These are phyloP conservation scores for Charanyca ferruginea DNA, from an alignment of 2,888 invertebrate species.

Conservation along the genomic window DNA sequence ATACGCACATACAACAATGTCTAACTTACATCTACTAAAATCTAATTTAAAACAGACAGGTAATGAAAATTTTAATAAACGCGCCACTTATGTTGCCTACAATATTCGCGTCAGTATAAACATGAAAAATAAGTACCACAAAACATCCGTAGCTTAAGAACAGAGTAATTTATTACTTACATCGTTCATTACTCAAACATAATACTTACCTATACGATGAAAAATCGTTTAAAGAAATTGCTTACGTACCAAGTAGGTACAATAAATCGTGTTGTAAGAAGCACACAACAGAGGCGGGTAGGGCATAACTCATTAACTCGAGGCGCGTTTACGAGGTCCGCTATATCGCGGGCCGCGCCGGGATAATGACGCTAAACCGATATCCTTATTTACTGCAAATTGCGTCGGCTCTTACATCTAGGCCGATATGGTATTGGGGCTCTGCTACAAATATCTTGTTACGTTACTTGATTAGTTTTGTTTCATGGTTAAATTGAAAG, in stretches of 20 bases:
- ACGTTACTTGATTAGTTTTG: conserved; percentile 70
- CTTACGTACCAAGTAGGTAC: conserved; percentile 68
- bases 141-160: conserved; percentile 59
- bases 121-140: conserved; percentile 59
- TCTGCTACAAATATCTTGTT: conserved; percentile 67
- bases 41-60: conserved; percentile 44
- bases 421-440: conserved; percentile 62
- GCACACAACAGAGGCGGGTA: conserved; percentile 64
- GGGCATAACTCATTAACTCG: conserved; percentile 72
- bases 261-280: conserved; percentile 76
- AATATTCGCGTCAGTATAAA: conserved; percentile 56
- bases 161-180: conserved; percentile 66
- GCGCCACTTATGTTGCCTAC: conserved; percentile 39
- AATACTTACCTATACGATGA: conserved; percentile 65
- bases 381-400: conserved; percentile 91
- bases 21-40: too few species aligned
- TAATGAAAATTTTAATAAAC: conserved; percentile 55
- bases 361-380: conserved; percentile 88
- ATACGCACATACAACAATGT: too few species aligned
- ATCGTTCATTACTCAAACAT: conserved; percentile 67
- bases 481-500: conserved; percentile 65
- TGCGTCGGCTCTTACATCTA: conserved; percentile 77
- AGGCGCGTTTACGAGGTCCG: conserved; percentile 76
- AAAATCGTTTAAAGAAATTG: conserved; percentile 76
- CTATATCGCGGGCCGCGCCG: conserved; percentile 72